These are phyloP conservation scores for Xyrichtys novacula DNA, from an alignment of 2,797 vertebrate species.

Conservation along the genomic window DNA sequence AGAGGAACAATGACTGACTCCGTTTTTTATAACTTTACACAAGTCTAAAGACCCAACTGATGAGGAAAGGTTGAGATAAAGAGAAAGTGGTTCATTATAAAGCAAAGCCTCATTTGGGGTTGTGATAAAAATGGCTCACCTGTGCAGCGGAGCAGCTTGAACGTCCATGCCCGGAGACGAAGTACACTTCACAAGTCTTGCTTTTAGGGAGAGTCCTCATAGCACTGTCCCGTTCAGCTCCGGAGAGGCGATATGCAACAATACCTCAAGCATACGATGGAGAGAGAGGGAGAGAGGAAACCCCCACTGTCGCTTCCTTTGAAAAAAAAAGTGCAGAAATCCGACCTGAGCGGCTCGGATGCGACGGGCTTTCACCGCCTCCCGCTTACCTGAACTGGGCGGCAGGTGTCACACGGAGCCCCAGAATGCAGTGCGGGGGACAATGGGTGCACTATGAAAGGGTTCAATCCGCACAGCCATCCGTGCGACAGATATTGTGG, in stretches of 20 bases:
- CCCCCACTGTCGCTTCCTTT: conserved; percentile 68
- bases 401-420: conserved; percentile 84
- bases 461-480: conserved; percentile 78
- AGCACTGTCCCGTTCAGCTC: conserved; percentile 81
- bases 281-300: conserved; percentile 68
- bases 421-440: conserved; percentile 87
- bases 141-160: conserved; percentile 72
- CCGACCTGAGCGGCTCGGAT: conserved; percentile 79
- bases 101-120: neutral
- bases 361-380: conserved; percentile 78
- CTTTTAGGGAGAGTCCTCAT: conserved; percentile 87
- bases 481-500: conserved; percentile 81
- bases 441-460: conserved; percentile 85
- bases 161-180: conserved; percentile 79
- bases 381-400: conserved; percentile 76
- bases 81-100: neutral
- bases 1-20: conserved; percentile 26
- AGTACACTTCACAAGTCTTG: conserved; percentile 86
- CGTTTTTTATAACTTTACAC: neutral
- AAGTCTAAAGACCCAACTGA: conserved; percentile 1
- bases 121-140: conserved; percentile 72
- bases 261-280: conserved; percentile 76
- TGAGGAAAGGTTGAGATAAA: neutral
- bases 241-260: conserved; percentile 78
- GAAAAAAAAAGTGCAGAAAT: conserved; percentile 77